These are phyloP conservation scores for Lateolabrax maculatus DNA, from an alignment of 2,797 vertebrate genomes.

Conservation along the genomic window DNA sequence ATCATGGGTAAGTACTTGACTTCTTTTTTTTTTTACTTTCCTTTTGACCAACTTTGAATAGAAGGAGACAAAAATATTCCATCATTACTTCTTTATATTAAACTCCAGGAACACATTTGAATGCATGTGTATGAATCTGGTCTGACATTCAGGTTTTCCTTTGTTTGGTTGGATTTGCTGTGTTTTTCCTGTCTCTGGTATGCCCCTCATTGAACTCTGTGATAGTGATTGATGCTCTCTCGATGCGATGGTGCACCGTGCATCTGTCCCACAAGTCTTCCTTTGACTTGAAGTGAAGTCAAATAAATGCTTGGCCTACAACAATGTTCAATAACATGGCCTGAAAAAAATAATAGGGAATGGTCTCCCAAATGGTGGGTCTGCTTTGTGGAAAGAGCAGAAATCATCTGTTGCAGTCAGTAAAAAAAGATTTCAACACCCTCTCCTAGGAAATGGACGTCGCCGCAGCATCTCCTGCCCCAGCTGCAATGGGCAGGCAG, in stretches of 20 bases:
- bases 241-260: neutral
- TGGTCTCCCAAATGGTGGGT: neutral
- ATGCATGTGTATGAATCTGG: no score
- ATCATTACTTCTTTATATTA: no score
- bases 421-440: neutral
- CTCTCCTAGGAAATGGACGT: constrained; percentile 88
- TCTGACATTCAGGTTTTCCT: no score
- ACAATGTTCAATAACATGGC: neutral
- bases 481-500: constrained; percentile 97
- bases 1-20: constrained; percentile 90
- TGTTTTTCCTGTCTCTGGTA: no score
- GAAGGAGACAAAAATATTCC: no score
- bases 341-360: neutral
- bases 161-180: no score
- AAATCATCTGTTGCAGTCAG: neutral
- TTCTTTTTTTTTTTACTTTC: no score
- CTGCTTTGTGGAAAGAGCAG: constrained; percentile 11
- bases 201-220: no score
- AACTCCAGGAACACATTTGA: no score
- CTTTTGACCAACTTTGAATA: no score
- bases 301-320: neutral
- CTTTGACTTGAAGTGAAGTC: neutral
- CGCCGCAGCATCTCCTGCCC: constrained; percentile 97
- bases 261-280: neutral
- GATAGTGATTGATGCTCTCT: neutral